Conservation (phyloP, 2,797 vertebrate species). For the Eospalax fontanierii region DNA sequence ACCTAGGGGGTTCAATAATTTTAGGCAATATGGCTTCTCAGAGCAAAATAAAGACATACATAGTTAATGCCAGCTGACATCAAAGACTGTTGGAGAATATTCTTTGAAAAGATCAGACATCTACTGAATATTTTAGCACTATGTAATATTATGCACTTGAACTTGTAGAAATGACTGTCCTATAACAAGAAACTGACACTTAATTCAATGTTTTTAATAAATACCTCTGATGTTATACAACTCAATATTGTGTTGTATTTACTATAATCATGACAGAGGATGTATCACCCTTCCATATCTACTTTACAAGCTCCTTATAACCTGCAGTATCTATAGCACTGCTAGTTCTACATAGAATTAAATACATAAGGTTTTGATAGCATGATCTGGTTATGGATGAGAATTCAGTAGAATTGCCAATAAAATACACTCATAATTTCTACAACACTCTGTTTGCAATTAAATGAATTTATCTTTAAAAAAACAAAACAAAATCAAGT, state of each 20-base stretch:
- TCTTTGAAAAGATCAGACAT: background rate
- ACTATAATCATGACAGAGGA: constrained; percentile 38
- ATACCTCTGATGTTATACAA: constrained; percentile 50
- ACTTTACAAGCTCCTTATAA: constrained; percentile 19
- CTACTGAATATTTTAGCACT: background rate
- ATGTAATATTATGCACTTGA: background rate
- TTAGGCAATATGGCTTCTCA: background rate
- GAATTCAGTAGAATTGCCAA: background rate
- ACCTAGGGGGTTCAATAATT: background rate
- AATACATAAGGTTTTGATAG: background rate
- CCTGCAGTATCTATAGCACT: background rate
- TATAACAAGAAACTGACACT: background rate
- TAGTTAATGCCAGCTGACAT: background rate
- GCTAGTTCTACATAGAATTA: background rate
- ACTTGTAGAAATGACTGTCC: constrained; percentile 43
- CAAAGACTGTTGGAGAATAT: background rate
- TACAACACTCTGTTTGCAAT: background rate
- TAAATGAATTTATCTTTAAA: background rate
- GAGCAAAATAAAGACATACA: background rate
- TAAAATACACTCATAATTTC: background rate
- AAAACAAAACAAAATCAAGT: background rate
- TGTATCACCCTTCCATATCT: background rate
- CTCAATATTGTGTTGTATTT: constrained; percentile 55
- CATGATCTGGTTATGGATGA: background rate
- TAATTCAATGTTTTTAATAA: constrained; percentile 72